Base-by-base conservation (phyloP, 2,888 invertebrate genomes). In the Apotomis betuletana region DNA sequence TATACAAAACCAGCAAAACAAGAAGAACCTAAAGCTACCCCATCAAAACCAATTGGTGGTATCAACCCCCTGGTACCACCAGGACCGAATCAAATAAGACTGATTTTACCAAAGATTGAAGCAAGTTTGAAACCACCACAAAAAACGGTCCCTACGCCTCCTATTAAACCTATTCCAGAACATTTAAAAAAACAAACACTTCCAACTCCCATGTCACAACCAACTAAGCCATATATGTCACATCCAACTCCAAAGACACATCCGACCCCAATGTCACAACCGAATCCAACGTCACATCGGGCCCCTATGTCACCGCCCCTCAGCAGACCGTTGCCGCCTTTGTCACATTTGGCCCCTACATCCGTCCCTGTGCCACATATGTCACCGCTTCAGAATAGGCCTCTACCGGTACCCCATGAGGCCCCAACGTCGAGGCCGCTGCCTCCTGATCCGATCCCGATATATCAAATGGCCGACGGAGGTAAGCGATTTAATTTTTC, bases 61-160 rank as follows among this genome's bases (percentile, higher is more conserved):
- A 6, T 54, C 54, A n/a, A 54, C n/a, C 54, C 54, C 13, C 54
- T 54, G 6, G 4, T 4, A n/a, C 54, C n/a, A 6, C 54, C 54
- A n/a, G 54, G 1, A n/a, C n/a, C 54, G n/a, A 15, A 54, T 1
- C 67, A 51, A 51, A 51, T 67, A 38, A 58, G 46, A 67, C 13
- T 49, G 12, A 55, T 57, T 8, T 38, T 46, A 36, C 60, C 67
- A 10, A 71, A 71, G 38, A 49, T 71, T 6, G 70, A 71, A 57
- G 67, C 70, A 2, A 41, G n/a, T 13, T 57, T 71, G 9, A 71
- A 61, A 12, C 15, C 57, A 12, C 52, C 27, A 5, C 36, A 12
- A 13, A 58, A 52, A 44, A 36, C 41, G 3, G 8, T 5, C 27
- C 58, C 60, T 3, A 58, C 27, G 49, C 5, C 58, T 3, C 15